A percentile compares a stretch with the other conserved stretches of the same genome.
These are phyloP conservation scores for Microctonus aethiopoides DNA, from an alignment of 2,888 invertebrate species.

Conservation along the genomic window DNA sequence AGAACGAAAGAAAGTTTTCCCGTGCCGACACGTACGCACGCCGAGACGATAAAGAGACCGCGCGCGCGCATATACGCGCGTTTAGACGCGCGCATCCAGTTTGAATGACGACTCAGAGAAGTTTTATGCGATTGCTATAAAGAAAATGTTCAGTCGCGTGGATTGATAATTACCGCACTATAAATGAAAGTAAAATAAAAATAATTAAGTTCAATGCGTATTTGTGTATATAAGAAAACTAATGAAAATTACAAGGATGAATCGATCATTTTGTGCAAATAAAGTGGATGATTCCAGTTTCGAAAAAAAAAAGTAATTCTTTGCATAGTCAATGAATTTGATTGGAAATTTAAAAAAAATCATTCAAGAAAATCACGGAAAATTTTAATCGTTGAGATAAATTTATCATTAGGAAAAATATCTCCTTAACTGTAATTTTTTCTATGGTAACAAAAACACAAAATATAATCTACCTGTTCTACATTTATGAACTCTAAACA, in stretches of 20 bases:
- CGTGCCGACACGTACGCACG: constrained; percentile 23
- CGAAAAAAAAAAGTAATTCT: too few relatives aligned
- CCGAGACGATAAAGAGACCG: constrained; percentile 15
- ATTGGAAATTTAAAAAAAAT: too few relatives aligned
- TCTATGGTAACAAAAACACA: too few relatives aligned
- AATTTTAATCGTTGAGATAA: too few relatives aligned
- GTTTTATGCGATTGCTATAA: constrained; percentile 1
- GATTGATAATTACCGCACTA: background rate
- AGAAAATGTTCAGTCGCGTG: background rate
- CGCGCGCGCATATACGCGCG: background rate
- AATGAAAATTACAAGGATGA: too few relatives aligned
- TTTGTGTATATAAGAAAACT: background rate
- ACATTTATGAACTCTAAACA: too few relatives aligned
- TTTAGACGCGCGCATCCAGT: constrained; percentile 4
- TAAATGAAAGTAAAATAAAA: background rate
- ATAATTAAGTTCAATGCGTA: background rate
- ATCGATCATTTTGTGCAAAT: too few relatives aligned
- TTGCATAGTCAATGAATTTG: too few relatives aligned
- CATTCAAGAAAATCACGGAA: too few relatives aligned
- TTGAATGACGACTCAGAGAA: background rate
- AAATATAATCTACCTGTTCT: too few relatives aligned
- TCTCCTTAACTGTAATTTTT: background rate
- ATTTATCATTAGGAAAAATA: too few relatives aligned
- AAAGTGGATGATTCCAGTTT: too few relatives aligned
- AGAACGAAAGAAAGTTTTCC: constrained; percentile 26